Conservation (phyloP, 2,888 invertebrate genomes). For the Drosophila multiciliata region DNA sequence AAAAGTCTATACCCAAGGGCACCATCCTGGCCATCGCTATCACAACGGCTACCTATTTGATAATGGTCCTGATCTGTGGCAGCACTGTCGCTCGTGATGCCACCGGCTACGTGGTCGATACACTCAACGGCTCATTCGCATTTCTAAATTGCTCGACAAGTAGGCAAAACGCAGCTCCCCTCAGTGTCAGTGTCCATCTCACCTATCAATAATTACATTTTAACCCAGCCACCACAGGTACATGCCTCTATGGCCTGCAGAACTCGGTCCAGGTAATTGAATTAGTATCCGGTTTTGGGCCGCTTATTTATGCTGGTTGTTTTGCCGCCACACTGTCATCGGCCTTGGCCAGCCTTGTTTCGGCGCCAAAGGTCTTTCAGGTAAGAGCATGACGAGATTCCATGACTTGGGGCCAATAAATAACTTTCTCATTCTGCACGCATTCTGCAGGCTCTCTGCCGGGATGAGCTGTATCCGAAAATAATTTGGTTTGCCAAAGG, state of each 20-base stretch:
- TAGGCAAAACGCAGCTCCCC: constrained; percentile 28
- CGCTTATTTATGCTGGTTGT: constrained; percentile 97
- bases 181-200: not conserved
- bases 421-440: not conserved
- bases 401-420: not conserved
- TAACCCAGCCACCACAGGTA: constrained; percentile 84
- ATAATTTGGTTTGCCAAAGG: constrained; percentile 95
- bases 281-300: constrained; percentile 93
- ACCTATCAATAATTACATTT: constrained; percentile 30
- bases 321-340: constrained; percentile 99
- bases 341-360: constrained; percentile 97
- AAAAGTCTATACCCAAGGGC: constrained; percentile 95
- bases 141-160: constrained; percentile 86
- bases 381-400: constrained; percentile 25
- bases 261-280: constrained; percentile 90
- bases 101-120: constrained; percentile 88
- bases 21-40: constrained; percentile 95
- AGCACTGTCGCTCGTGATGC: constrained; percentile 92
- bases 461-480: constrained; percentile 96
- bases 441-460: constrained; percentile 91
- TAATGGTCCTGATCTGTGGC: constrained; percentile 92
- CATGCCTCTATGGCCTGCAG: constrained; percentile 86
- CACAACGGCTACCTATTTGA: constrained; percentile 93
- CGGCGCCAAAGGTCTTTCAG: constrained; percentile 97
- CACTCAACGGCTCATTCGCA: constrained; percentile 86